A percentile compares a stretch with the other conserved stretches of the same genome.
Evolutionary conservation across 2,888 invertebrate species (phyloP).

Genomic region (Urechis unicinctus): DNA sequence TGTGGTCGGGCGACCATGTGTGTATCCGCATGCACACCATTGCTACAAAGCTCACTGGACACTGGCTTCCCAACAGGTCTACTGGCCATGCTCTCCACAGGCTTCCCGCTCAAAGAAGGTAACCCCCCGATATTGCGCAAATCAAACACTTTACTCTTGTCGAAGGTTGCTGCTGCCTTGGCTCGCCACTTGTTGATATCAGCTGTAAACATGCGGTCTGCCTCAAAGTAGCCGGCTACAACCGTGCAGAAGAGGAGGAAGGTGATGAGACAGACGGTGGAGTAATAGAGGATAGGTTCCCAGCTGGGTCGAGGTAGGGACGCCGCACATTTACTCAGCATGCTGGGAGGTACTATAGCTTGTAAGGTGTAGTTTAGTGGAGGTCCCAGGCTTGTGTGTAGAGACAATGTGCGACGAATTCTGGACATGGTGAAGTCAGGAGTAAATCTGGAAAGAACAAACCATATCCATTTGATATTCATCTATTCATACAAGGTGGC

Average conservation of each 20-base stretch:
- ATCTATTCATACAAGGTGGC: too few relatives aligned
- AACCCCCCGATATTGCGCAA: constrained; percentile 37
- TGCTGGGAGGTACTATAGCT: constrained; percentile 62
- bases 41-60: too few relatives aligned
- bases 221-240: constrained; percentile 66
- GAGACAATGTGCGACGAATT: constrained; percentile 56
- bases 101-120: too few relatives aligned
- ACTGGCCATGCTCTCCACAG: too few relatives aligned
- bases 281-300: constrained; percentile 67
- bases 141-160: constrained; percentile 54
- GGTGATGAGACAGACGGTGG: constrained; percentile 48
- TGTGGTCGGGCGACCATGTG: too few relatives aligned
- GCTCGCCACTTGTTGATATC: constrained; percentile 39
- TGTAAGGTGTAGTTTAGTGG: constrained; percentile 65
- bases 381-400: constrained; percentile 46
- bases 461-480: background rate
- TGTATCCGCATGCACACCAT: too few relatives aligned
- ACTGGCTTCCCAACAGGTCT: too few relatives aligned
- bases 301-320: constrained; percentile 68
- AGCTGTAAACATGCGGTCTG: constrained; percentile 61
- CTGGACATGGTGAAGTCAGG: constrained; percentile 78
- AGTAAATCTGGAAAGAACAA: constrained; percentile 60
- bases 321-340: constrained; percentile 64
- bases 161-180: constrained; percentile 55
- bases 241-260: constrained; percentile 63